These are phyloP conservation scores for Ennomos erosarius DNA, from an alignment of 2,888 invertebrate species.

Conservation along the genomic window DNA sequence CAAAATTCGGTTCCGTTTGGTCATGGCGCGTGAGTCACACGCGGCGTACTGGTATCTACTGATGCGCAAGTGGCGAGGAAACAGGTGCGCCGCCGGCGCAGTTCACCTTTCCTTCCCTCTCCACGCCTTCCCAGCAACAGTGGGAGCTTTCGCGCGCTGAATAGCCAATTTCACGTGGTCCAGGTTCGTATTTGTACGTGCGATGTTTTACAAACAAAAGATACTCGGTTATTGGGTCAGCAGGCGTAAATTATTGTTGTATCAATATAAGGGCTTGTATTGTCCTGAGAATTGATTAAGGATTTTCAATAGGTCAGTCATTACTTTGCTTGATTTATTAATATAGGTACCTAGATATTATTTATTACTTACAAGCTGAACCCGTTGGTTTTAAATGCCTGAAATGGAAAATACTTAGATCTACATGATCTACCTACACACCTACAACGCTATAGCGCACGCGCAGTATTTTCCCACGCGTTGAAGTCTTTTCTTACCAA, in stretches of 20 bases:
- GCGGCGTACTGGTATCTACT: constrained; percentile 59
- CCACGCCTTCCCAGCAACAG: constrained; percentile 28
- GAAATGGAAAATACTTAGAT: no score
- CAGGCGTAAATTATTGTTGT: constrained; percentile 35
- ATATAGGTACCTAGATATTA: no score
- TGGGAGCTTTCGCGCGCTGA: constrained; percentile 70
- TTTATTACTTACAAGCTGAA: no score
- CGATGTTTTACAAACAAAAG: constrained; percentile 38
- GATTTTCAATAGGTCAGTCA: background rate
- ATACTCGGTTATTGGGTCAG: constrained; percentile 50
- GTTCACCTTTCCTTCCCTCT: constrained; percentile 38
- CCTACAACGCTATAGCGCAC: no score
- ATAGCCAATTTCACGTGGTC: constrained; percentile 66
- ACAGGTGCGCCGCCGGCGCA: constrained; percentile 65
- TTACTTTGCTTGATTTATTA: no score
- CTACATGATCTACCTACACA: no score
- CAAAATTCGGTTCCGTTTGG: constrained; percentile 49
- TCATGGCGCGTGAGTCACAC: constrained; percentile 63
- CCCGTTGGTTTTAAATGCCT: no score
- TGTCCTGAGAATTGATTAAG: constrained; percentile 8
- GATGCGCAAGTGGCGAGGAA: constrained; percentile 42
- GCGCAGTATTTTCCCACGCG: no score
- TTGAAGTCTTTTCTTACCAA: no score
- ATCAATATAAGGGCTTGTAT: background rate
- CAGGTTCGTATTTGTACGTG: constrained; percentile 54